phyloP scores from a whole-genome alignment of 2,113 vertebrate genomes.

The Lepus europaeus region DNA sequence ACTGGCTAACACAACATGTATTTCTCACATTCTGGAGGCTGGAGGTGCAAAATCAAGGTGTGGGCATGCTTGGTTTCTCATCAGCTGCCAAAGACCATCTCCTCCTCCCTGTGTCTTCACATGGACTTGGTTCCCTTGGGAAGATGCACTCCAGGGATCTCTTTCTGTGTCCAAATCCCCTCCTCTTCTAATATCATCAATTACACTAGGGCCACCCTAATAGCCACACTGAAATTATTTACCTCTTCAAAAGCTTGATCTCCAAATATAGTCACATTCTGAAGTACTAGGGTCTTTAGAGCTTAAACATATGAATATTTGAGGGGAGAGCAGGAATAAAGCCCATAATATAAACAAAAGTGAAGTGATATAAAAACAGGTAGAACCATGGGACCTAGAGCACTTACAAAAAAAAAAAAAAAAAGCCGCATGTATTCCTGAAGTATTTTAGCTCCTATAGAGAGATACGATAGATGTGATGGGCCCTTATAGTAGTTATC shows the following conservation, averaged over 20 bases:
- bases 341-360: neutral
- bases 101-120: neutral
- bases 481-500: no score
- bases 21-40: neutral
- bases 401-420: neutral
- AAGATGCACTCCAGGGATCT: neutral
- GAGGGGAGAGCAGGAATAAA: accelerated
- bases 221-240: neutral
- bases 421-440: no score
- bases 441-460: neutral
- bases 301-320: neutral
- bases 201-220: neutral
- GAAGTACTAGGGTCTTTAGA: neutral
- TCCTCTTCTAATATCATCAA: neutral
- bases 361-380: neutral
- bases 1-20: neutral
- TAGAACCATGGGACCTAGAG: accelerated
- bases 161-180: neutral
- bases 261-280: neutral
- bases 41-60: neutral
- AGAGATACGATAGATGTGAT: neutral
- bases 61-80: neutral
- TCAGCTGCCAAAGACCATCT: neutral
- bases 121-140: neutral
- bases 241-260: neutral